phyloP scores from a whole-genome alignment of 2,797 vertebrate species.

The Pyrocephalus nanus region DNA sequence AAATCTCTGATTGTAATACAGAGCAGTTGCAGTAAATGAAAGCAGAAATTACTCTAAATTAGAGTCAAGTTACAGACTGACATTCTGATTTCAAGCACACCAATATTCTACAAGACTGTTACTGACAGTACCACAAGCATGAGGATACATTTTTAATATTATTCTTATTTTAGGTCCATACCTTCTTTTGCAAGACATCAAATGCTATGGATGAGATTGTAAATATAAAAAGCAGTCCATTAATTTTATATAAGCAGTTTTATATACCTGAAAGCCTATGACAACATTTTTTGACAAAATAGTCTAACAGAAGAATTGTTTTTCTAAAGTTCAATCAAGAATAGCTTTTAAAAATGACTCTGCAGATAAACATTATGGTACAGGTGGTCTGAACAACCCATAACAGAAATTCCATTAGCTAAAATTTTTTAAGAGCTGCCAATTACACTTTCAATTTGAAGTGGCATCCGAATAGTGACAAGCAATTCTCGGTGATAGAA shows the following conservation, averaged over 20 bases:
- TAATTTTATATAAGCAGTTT: constrained; percentile 73
- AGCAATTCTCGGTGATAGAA: not conserved
- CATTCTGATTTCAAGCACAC: constrained; percentile 43
- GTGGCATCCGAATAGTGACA: not conserved
- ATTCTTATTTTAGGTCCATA: constrained; percentile 53
- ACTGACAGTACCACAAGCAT: constrained; percentile 46
- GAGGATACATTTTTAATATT: constrained; percentile 18
- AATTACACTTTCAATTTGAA: not conserved
- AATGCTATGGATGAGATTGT: constrained; percentile 26
- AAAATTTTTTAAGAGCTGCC: not conserved
- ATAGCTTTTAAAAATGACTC: constrained; percentile 12
- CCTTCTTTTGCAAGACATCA: constrained; percentile 52
- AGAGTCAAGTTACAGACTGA: constrained; percentile 20
- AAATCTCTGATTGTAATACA: not conserved
- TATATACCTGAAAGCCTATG: constrained; percentile 61
- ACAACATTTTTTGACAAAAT: constrained; percentile 68
- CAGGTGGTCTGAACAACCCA: not conserved
- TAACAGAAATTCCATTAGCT: not conserved
- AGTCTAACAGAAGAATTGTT: constrained; percentile 21
- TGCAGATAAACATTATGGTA: not conserved
- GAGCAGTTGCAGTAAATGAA: constrained; percentile 12
- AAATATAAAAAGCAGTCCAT: constrained; percentile 74
- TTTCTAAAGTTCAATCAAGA: constrained; percentile 21
- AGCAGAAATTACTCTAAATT: constrained; percentile 51
- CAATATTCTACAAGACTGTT: constrained; percentile 33